These are phyloP conservation scores for Acipenser transmontanus DNA, from an alignment of 2,797 vertebrate genomes.

Conservation along the genomic window DNA sequence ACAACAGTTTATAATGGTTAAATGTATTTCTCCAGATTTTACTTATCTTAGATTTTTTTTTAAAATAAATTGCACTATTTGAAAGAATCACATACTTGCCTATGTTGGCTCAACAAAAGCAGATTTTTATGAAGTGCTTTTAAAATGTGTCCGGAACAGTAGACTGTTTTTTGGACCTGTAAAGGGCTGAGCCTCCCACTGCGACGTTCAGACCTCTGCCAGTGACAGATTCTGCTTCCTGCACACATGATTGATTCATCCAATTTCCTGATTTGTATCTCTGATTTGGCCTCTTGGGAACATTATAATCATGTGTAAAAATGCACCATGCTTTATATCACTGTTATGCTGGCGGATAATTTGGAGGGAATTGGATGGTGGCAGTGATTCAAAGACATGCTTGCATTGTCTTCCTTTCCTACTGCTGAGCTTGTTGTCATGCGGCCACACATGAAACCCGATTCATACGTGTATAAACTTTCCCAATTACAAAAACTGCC, in stretches of 20 bases:
- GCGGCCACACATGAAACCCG: not conserved
- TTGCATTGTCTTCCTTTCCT: not conserved
- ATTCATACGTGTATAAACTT: slow-evolving; percentile 14
- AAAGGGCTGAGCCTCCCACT: no score
- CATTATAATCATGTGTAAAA: no score
- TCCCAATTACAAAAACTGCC: slow-evolving; percentile 53
- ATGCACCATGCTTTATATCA: not conserved
- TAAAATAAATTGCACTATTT: no score
- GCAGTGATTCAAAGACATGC: not conserved
- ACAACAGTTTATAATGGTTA: no score
- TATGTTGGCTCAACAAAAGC: no score
- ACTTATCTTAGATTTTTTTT: no score
- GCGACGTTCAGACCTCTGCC: not conserved
- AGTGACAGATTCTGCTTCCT: not conserved
- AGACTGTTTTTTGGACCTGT: no score
- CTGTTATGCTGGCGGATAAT: not conserved
- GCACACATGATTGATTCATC: not conserved
- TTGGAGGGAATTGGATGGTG: not conserved
- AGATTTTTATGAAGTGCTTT: no score
- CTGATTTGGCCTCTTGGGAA: not conserved
- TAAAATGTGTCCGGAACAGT: no score
- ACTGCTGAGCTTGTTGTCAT: not conserved
- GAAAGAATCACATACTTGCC: no score
- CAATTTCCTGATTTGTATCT: not conserved
- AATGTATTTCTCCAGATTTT: no score